Base-by-base conservation (phyloP, 2,797 vertebrate species). In the Acipenser transmontanus region DNA sequence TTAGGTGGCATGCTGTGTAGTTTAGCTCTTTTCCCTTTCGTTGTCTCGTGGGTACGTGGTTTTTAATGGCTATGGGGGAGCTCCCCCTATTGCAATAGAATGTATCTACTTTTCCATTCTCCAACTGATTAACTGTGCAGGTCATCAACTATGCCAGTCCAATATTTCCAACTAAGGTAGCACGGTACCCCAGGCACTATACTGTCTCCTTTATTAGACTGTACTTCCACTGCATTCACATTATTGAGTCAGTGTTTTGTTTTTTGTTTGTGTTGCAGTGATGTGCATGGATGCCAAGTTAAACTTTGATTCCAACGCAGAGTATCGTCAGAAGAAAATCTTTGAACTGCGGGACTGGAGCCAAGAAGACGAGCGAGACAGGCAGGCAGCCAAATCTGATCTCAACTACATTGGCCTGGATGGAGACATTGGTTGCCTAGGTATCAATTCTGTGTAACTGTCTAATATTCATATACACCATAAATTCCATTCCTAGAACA, bases 241-340 rank as follows among this genome's bases (percentile, higher is more conserved):
- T 10, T 60, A 1, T 59, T 8, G 13, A 59, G 8, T 49, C 50
- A 20, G 49, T n/a, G n/a, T 70, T 34, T 34, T 34, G 2, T 34
- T 34, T 34, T 47, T 14, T 54, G 60, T 34, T 47, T 49, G 47
- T 49, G 47, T 7, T 0, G 7, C 81, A 99, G 97, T 99, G 52
- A 92, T 99, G 87, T 99, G 97, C 82, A 99, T 99, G 95, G 97
- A 99, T 54, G 97, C 97, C 69, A 99, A 99, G 86, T 97, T 99
- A 83, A 98, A 96, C 81, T 99, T 99, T 67, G 97, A 99, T 82
- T 89, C 95, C 68, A 98, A 99, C 66, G 93, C 96, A 7, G 93
- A 81, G 1, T 99, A 93, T 83, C 94, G 96, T 7, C 96, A 99
- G 86, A 87, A 94, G 83, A 91, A 89, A 79, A 93, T 98, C 76